phyloP scores from a whole-genome alignment of 1,140 invertebrate species.

The Copidosoma floridanum region DNA sequence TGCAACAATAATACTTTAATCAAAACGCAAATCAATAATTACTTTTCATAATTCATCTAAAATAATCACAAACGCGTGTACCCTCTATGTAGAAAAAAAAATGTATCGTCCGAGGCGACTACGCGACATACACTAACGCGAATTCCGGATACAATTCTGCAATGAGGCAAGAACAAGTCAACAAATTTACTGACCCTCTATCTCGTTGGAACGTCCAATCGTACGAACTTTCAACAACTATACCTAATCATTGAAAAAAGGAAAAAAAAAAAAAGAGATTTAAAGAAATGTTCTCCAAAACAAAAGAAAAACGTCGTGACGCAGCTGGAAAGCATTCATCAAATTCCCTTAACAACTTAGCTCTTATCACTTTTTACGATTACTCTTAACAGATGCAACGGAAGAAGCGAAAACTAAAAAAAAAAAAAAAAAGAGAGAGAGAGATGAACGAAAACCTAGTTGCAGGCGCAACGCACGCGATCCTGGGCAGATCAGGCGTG shows the following conservation, averaged over 20 bases:
- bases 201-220: slow-evolving; percentile 7
- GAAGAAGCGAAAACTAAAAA: slow-evolving; percentile 17
- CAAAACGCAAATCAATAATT: slow-evolving; percentile 23
- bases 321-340: too few species aligned
- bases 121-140: slow-evolving; percentile 34
- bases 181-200: slow-evolving; percentile 32
- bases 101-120: slow-evolving; percentile 4
- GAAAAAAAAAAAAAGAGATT: slow-evolving; percentile 13
- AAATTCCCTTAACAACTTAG: too few species aligned
- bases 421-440: neutral
- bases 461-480: slow-evolving; percentile 23
- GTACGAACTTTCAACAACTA: slow-evolving; percentile 19
- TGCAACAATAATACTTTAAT: slow-evolving; percentile 29
- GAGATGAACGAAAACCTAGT: slow-evolving; percentile 19
- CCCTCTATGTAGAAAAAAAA: too few species aligned
- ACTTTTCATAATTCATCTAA: slow-evolving; percentile 31
- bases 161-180: slow-evolving; percentile 39
- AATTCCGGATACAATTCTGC: slow-evolving; percentile 38
- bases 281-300: slow-evolving; percentile 11
- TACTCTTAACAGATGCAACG: slow-evolving; percentile 15
- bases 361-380: slow-evolving; percentile 16
- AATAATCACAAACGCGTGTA: slow-evolving; percentile 11
- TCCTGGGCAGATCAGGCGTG: slow-evolving; percentile 28
- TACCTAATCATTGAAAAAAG: too few species aligned
- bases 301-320: slow-evolving; percentile 11